Evolutionary conservation across 2,113 vertebrate genomes (phyloP), one percentile per base, ranked within the genome.

Genomic region (Trichomycterus rosablanca): DNA sequence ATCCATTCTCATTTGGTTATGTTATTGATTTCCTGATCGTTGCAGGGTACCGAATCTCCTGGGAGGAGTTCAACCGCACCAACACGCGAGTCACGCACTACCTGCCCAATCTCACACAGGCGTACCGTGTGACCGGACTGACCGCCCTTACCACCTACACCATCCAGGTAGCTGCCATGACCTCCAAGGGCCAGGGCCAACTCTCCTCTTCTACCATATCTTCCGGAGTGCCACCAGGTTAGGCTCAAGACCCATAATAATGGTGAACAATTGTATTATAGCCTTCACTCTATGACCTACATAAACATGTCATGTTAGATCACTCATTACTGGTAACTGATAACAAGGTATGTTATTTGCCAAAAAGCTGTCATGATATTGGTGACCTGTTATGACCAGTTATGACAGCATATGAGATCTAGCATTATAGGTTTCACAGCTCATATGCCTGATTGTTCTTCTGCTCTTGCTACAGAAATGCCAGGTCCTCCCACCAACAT

Each of bases 1-100:
- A 34, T 34, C n/a, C n/a, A n/a, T n/a, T n/a, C n/a, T n/a, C n/a
- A n/a, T n/a, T n/a, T n/a, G n/a, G n/a, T n/a, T 6, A 2, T 16
- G 6, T 48, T 28, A 2, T 22, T 19, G 37, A 1, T 5, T 19
- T 20, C n/a, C 28, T 37, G 28, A 15, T 56, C 37, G 2, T 1
- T 59, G 11, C 79, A 99, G 96, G 96, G 2, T 99, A 97, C 75
- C 89, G 94, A 7, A 97, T 99, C 81, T 99, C 96, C n/a, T 98
- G 94, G 95, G 96, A 99, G 68, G 94, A 98, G 67, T 97, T 94
- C 67, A 98, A 98, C 83, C 89, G 94, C 59, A 97, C 96, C 73
- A 98, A 97, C 80, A 99, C 94, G 0, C 87, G 95, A 0, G 95
- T 98, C 53, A 99, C 95, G 0, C 95, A 97, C 71, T 98, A 97